Conservation (phyloP, 2,113 vertebrate species). For the Lethenteron reissneri region DNA sequence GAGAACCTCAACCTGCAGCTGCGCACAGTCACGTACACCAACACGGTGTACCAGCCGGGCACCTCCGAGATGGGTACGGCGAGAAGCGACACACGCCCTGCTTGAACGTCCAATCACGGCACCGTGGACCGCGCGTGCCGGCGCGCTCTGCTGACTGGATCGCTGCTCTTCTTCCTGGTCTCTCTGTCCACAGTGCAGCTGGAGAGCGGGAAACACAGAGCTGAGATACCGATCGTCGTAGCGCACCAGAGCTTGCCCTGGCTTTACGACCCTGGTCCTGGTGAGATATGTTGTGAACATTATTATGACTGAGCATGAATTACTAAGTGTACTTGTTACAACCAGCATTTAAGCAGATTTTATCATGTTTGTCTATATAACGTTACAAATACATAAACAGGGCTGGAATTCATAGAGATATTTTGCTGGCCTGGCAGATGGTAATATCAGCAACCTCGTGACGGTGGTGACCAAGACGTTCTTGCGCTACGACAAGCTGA, state of each 20-base stretch:
- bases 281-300: no score
- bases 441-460: conserved; percentile 23
- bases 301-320: no score
- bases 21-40: conserved; percentile 22
- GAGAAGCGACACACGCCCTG: no score
- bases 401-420: no score
- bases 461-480: conserved; percentile 33
- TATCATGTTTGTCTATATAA: no score
- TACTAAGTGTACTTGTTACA: no score
- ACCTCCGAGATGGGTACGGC: conserved; percentile 21
- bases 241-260: conserved; percentile 18
- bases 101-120: no score
- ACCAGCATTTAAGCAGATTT: no score
- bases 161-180: conserved; percentile 5
- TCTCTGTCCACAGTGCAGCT: conserved; percentile 16
- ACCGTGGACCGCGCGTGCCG: no score
- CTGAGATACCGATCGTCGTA: conserved; percentile 24
- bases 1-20: conserved; percentile 20
- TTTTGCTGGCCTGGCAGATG: not conserved
- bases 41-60: conserved; percentile 19
- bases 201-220: conserved; percentile 16
- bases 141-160: conserved; percentile 6
- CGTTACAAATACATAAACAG: no score
- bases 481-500: conserved; percentile 23
- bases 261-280: conserved; percentile 23